Conservation (phyloP, 2,888 invertebrate species). For the Polydrusus pterygomalis region DNA sequence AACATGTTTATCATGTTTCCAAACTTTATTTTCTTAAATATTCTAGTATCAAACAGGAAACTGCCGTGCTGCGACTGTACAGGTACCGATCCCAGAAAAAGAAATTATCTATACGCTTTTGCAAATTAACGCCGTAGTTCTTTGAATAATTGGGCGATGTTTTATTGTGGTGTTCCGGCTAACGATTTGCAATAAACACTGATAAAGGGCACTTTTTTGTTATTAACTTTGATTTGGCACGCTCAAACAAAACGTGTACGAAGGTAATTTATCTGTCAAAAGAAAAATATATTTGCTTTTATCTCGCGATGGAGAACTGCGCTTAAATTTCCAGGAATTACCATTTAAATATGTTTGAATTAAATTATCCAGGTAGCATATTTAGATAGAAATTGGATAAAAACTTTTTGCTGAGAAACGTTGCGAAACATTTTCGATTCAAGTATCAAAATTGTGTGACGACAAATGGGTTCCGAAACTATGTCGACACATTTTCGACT, state of each 20-base stretch:
- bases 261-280: slow-evolving; percentile 14
- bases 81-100: neutral
- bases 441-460: no score
- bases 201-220: slow-evolving; percentile 23
- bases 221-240: slow-evolving; percentile 34
- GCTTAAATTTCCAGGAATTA: slow-evolving; percentile 1
- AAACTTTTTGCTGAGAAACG: no score
- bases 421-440: no score
- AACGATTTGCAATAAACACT: slow-evolving; percentile 19
- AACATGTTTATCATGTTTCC: no score
- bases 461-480: no score
- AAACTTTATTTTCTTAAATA: no score
- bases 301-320: slow-evolving; percentile 18
- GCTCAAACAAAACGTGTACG: slow-evolving; percentile 28
- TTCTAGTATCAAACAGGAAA: no score
- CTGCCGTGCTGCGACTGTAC: no score
- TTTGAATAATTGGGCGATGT: slow-evolving; percentile 10
- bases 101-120: neutral
- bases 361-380: neutral
- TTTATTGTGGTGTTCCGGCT: slow-evolving; percentile 5
- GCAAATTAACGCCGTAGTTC: neutral
- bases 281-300: slow-evolving; percentile 24
- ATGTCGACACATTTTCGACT: no score
- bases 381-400: no score
- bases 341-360: slow-evolving; percentile 23